Evolutionary conservation across 92 coral and sea anemone species (phyloP), one percentile per base, ranked within the genome.

Genomic region (Porites evermanni): DNA sequence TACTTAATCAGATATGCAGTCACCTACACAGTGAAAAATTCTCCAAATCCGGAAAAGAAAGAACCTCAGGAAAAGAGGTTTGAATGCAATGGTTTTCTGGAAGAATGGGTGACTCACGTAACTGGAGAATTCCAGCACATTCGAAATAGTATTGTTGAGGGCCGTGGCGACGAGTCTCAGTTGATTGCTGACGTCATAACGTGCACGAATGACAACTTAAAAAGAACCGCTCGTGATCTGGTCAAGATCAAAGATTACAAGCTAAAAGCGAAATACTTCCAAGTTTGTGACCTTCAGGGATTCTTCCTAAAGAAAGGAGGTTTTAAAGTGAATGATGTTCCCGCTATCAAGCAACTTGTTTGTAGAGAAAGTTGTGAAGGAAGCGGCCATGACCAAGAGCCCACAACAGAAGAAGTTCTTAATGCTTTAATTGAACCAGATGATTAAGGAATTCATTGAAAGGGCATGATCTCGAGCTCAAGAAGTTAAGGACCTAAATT

Each of bases 211-310:
- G 11, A 13, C 18, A 76, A 85, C 64, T 83, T 85, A 8, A 52
- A 44, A 29, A 29, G 32, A 2, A 1, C 32, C 32, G 2, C 3
- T 29, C 32, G 32, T 29, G 32, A 29, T 29, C 32, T 29, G 32
- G 32, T 29, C 17, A 8, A 26, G 6, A 75, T 85, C 9, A 66
- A 10, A 20, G 17, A 47, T 19, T 76, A 32, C 52, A 84, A 73
- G 88, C 66, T 17, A 51, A 52, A n/a, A 23, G 52, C 14, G 17
- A 75, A 77, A 7, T 85, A 52, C 89, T 74, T 32, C 52, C 91
- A 88, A 59, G 82, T 88, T 6, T 88, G 91, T 53, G 91, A 88
- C 50, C 81, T 81, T 50, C 91, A 88, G 68, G 91, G 91, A 21
- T 88, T 88, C 75, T 88, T 88, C 52, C 64, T 88, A 20, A 14